A percentile compares a stretch with the other conserved stretches of the same genome.
Conservation (phyloP, 2,888 invertebrate genomes). For the Stenurella melanura region DNA sequence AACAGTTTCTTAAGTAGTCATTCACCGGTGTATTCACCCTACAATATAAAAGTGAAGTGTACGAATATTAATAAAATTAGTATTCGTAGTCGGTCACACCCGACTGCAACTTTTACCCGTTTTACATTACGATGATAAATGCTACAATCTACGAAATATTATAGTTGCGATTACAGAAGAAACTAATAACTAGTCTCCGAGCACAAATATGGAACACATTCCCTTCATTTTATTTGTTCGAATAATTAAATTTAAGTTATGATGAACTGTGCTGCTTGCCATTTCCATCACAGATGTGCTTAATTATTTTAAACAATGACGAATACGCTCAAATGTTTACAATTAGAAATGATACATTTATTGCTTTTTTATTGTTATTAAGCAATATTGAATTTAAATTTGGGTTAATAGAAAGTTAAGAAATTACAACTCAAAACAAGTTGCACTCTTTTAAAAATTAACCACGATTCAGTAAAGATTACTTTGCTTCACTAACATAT, state of each 20-base stretch:
- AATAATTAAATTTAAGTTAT: conserved; percentile 2
- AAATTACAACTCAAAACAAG: neutral
- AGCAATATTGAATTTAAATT: neutral
- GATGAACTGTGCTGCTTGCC: neutral
- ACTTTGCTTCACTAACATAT: no score
- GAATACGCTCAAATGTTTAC: conserved; percentile 4
- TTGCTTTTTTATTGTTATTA: conserved; percentile 2
- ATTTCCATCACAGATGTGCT: neutral
- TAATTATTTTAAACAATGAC: conserved; percentile 7
- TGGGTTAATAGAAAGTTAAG: neutral
- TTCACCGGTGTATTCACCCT: no score
- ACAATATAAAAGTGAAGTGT: no score
- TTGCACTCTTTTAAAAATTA: no score
- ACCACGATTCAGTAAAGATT: no score
- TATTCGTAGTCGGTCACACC: no score
- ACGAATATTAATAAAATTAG: no score
- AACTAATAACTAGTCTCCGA: neutral
- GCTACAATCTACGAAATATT: no score
- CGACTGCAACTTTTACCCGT: no score
- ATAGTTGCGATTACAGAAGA: neutral
- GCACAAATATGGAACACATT: neutral
- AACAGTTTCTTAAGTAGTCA: no score
- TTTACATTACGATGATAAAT: no score
- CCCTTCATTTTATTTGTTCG: neutral
- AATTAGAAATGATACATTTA: neutral